Evolutionary conservation across 2,113 vertebrate genomes (phyloP).

Genomic region (Takifugu flavidus): DNA sequence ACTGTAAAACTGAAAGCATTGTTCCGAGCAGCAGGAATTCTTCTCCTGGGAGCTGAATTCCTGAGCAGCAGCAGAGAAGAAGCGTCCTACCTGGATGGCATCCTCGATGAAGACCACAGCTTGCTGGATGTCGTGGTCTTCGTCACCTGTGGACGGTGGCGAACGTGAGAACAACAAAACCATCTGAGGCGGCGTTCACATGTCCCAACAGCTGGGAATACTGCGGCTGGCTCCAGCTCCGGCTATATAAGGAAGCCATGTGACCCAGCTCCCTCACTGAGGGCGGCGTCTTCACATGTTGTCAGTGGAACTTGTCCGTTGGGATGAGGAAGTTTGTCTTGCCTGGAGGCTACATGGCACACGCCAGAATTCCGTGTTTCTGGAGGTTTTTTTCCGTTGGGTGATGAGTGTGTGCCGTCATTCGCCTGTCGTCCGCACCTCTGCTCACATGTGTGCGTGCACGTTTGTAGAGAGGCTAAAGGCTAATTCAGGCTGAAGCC

Average conservation of each 20-base stretch:
- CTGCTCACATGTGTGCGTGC: too few relatives aligned
- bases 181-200: neutral
- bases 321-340: neutral
- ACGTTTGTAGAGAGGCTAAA: too few relatives aligned
- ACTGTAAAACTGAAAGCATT: too few relatives aligned
- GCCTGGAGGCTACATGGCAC: conserved; percentile 5
- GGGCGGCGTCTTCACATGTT: neutral
- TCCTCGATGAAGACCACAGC: conserved; percentile 93
- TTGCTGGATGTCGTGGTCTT: conserved; percentile 81
- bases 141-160: conserved; percentile 41
- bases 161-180: neutral
- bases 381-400: too few relatives aligned
- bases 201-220: neutral
- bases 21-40: too few relatives aligned
- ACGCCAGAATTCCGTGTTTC: too few relatives aligned
- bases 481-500: too few relatives aligned
- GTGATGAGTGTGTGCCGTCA: too few relatives aligned
- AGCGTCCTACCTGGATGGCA: conserved; percentile 81
- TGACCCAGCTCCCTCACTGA: neutral
- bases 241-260: too few relatives aligned
- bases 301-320: conserved; percentile 26
- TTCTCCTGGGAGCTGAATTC: too few relatives aligned
- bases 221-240: neutral
- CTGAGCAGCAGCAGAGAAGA: neutral
- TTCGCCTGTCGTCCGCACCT: too few relatives aligned